A percentile compares a stretch with the other conserved stretches of the same genome.
phyloP scores from a whole-genome alignment of 2,797 vertebrate species.

The Gymnoscopelus braueri region DNA sequence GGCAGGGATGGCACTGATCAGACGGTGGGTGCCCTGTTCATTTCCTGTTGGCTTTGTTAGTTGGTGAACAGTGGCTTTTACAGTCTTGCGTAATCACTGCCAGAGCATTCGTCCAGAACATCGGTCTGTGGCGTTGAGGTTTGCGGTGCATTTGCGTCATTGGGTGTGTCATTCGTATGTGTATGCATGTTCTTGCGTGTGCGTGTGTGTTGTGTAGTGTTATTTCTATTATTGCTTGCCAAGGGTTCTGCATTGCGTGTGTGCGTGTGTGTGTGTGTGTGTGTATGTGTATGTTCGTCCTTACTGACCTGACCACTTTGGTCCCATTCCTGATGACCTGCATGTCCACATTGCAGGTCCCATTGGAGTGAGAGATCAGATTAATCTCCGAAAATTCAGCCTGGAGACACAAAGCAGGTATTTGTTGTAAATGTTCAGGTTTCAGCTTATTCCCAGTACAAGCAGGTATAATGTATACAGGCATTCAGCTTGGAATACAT shows the following conservation, averaged over 20 bases:
- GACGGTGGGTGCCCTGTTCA: constrained; percentile 42
- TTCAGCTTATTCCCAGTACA: too few relatives aligned
- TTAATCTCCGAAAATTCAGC: constrained; percentile 98
- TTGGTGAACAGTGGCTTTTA: constrained; percentile 41
- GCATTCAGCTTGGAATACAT: too few relatives aligned
- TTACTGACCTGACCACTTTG: constrained; percentile 91
- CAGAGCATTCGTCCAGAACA: constrained; percentile 12
- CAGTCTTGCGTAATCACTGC: constrained; percentile 34
- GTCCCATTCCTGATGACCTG: constrained; percentile 91
- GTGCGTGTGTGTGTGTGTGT: constrained; percentile 29
- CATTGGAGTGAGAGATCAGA: constrained; percentile 92
- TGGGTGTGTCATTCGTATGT: too few relatives aligned
- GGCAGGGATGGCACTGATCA: constrained; percentile 27
- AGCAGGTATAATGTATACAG: too few relatives aligned
- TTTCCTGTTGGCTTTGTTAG: constrained; percentile 59
- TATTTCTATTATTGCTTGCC: too few relatives aligned
- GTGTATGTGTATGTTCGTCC: neutral
- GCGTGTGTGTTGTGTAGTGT: neutral
- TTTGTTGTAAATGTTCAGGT: too few relatives aligned
- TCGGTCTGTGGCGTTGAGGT: constrained; percentile 21
- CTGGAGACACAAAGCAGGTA: constrained; percentile 67
- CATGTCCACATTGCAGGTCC: constrained; percentile 93
- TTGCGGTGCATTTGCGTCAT: too few relatives aligned
- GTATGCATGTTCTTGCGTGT: too few relatives aligned
- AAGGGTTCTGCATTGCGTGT: constrained; percentile 4